Evolutionary conservation across 1,140 invertebrate genomes (phyloP).

Genomic region (Diachasmimorpha longicaudata): DNA sequence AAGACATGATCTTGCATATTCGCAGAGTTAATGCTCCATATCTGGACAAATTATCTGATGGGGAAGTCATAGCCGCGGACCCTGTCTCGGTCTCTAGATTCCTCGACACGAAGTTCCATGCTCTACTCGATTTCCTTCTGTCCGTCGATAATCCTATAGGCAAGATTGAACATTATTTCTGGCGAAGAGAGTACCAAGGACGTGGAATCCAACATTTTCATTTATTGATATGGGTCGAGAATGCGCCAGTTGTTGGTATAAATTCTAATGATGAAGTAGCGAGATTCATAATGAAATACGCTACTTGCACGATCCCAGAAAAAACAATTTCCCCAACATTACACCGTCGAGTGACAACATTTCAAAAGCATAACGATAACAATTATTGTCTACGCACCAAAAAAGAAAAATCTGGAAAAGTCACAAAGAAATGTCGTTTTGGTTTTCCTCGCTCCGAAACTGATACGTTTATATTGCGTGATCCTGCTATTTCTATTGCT

Average conservation of each 20-base stretch:
- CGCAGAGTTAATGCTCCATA: constrained; percentile 31
- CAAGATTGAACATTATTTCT: constrained; percentile 29
- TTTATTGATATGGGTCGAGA: not conserved
- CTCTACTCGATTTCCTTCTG: constrained; percentile 39
- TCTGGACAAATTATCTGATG: constrained; percentile 23
- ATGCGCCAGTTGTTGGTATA: not conserved
- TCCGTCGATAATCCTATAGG: constrained; percentile 38
- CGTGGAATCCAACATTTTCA: constrained; percentile 1
- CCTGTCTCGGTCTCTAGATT: constrained; percentile 39
- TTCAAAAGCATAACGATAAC: constrained; percentile 17
- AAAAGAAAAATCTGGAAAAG: not conserved
- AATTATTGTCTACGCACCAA: not conserved
- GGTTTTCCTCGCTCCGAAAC: constrained; percentile 37
- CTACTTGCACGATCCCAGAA: constrained; percentile 2
- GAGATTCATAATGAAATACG: constrained; percentile 5
- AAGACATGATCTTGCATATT: constrained; percentile 44
- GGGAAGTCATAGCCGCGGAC: constrained; percentile 33
- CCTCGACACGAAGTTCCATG: constrained; percentile 41
- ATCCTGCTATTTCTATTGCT: constrained; percentile 36
- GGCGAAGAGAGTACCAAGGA: constrained; percentile 1
- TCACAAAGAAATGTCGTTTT: constrained; percentile 36
- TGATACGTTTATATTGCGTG: constrained; percentile 34
- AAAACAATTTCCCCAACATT: not conserved
- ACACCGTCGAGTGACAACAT: not conserved
- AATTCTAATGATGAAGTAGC: constrained; percentile 10